These are phyloP conservation scores for Drosophila monieri DNA, from an alignment of 2,888 invertebrate species.

Conservation along the genomic window DNA sequence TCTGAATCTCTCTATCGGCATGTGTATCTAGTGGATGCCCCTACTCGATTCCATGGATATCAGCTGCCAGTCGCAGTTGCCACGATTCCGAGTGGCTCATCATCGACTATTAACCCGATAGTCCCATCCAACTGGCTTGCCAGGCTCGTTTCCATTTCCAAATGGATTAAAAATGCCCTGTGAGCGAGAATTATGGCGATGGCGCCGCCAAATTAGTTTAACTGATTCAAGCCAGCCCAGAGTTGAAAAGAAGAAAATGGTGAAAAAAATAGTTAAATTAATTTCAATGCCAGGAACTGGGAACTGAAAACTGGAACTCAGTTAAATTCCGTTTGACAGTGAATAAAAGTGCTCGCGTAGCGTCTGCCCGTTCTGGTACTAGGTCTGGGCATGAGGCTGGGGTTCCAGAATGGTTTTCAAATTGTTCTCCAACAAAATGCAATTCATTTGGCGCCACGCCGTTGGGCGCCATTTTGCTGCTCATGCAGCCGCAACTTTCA, in stretches of 20 bases:
- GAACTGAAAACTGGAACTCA: conserved; percentile 27
- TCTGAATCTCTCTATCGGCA: conserved; percentile 13
- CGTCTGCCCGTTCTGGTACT: conserved; percentile 49
- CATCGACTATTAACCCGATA: conserved; percentile 10
- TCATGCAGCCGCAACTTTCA: conserved; percentile 30
- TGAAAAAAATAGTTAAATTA: conserved; percentile 63
- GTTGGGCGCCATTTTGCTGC: conserved; percentile 61
- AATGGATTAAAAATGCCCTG: conserved; percentile 62
- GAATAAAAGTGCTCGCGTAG: conserved; percentile 74
- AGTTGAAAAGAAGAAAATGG: conserved; percentile 8
- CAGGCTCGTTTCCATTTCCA: background rate
- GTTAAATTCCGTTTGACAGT: conserved; percentile 75
- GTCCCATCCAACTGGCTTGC: conserved; percentile 2
- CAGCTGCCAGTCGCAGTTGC: conserved; percentile 10
- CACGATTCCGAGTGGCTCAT: conserved; percentile 12
- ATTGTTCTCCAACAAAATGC: conserved; percentile 53
- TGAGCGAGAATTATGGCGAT: conserved; percentile 32
- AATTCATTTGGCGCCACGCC: conserved; percentile 76
- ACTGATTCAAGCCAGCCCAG: conserved; percentile 46
- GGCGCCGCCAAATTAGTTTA: conserved; percentile 66
- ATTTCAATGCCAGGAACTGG: conserved; percentile 55
- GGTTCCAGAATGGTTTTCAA: background rate
- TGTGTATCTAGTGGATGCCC: conserved; percentile 20
- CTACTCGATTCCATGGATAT: background rate
- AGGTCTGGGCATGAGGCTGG: background rate